A percentile compares a stretch with the other conserved stretches of the same genome.
These are phyloP conservation scores for Stercorarius parasiticus DNA, from an alignment of 2,113 vertebrate species.

Conservation along the genomic window DNA sequence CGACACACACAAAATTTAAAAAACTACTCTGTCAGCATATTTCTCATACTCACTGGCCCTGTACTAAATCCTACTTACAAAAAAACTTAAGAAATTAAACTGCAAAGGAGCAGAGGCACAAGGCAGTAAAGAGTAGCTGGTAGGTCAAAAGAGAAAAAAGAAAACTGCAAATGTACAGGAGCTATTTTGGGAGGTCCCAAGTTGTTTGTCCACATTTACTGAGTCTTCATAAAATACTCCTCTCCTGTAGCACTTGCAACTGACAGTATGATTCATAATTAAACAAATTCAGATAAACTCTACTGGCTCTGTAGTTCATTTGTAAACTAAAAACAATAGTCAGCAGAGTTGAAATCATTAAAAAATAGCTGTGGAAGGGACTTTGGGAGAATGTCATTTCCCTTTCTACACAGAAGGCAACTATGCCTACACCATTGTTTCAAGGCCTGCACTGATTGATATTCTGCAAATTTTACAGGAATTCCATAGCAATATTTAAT, in stretches of 20 bases:
- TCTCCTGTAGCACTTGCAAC: background rate
- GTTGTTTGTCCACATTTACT: background rate
- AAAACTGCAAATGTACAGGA: background rate
- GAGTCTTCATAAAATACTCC: background rate
- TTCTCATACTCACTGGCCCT: background rate
- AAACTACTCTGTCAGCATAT: background rate
- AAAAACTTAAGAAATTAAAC: fast-evolving
- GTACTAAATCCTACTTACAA: background rate
- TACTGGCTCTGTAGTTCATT: background rate
- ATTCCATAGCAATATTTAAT: background rate
- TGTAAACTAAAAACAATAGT: background rate
- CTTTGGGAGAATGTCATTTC: background rate
- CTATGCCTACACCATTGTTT: background rate
- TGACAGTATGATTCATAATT: background rate
- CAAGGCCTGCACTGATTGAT: background rate
- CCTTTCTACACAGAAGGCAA: background rate
- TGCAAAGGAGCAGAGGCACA: background rate
- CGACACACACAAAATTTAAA: background rate
- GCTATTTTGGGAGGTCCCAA: background rate
- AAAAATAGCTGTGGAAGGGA: background rate
- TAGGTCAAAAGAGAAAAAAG: background rate
- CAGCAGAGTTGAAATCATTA: background rate
- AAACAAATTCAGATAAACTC: background rate
- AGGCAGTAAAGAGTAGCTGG: background rate
- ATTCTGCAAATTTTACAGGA: background rate